These are phyloP conservation scores for Pycnonotus jocosus DNA, from an alignment of 2,113 vertebrate genomes.

Conservation along the genomic window DNA sequence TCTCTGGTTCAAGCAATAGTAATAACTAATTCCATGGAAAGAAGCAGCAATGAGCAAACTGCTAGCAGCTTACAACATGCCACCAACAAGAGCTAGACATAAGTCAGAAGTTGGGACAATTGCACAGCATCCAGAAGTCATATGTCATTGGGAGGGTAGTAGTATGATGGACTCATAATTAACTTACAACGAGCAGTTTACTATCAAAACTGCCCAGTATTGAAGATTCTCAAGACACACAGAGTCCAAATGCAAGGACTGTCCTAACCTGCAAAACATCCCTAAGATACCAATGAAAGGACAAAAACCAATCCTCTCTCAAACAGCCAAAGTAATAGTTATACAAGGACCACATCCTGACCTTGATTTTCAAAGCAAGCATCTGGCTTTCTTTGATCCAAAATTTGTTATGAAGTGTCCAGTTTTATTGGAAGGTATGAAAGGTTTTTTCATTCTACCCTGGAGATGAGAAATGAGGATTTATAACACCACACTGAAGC, in stretches of 20 bases:
- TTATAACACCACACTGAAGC: neutral
- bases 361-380: neutral
- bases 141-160: accelerated
- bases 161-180: neutral
- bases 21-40: neutral
- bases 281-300: neutral
- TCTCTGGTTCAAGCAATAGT: neutral
- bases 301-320: neutral
- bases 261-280: neutral
- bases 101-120: neutral
- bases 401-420: neutral
- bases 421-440: neutral
- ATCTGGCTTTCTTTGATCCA: neutral
- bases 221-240: neutral
- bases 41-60: neutral
- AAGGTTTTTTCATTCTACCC: neutral
- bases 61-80: neutral
- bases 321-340: neutral
- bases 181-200: neutral
- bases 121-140: neutral
- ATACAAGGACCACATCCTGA: neutral
- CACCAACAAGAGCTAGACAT: neutral
- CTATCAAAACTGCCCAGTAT: neutral
- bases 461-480: neutral
- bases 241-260: neutral